Base-by-base conservation (phyloP, 2,888 invertebrate genomes). In the Oscheius sp. region DNA sequence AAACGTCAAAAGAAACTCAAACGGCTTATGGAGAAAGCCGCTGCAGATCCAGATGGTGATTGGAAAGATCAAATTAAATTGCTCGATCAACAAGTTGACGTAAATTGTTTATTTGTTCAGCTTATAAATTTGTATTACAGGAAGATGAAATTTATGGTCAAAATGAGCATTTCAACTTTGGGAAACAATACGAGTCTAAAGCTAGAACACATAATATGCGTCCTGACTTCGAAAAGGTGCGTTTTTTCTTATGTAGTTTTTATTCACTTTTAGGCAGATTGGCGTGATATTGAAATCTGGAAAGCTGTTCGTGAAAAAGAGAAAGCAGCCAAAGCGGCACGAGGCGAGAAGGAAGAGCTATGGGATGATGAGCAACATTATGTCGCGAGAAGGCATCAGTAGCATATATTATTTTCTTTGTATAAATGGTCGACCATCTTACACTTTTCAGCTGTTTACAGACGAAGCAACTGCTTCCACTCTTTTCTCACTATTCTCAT, bases 241-340 rank as follows among this genome's bases (percentile, higher is more conserved):
- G 41, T 8, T n/a, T n/a, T 54, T 33, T 33, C 14, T 28, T 33
- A n/a, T 5, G 1, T 41, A 38, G 44, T 41, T n/a, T n/a, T 26
- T 36, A 44, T 24, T 20, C 22, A 6, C 47, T 36, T 61, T 68
- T 61, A 74, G 74, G 84, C 81, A 17, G 82, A 82, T 45, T 83
- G 81, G 80, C 78, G 82, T 33, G 80, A 82, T 41, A 81, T 83
- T 67, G 85, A 82, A 63, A 73, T 84, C 38, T 85, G 84, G 82
- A 84, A 85, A 67, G 74, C 78, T 44, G 73, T 82, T 56, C 74
- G 84, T 49, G 82, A 85, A 57, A 65, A 72, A n/a, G 83, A 85
- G 44, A 77, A 77, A 41, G 75, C 76, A 3, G 79, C 78, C 44
- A 81, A 85, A 45, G 67, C 74, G 6, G 73, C 73, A 4, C 68